Evolutionary conservation across 2,797 vertebrate genomes (phyloP).

Genomic region (Margarornis squamiger): DNA sequence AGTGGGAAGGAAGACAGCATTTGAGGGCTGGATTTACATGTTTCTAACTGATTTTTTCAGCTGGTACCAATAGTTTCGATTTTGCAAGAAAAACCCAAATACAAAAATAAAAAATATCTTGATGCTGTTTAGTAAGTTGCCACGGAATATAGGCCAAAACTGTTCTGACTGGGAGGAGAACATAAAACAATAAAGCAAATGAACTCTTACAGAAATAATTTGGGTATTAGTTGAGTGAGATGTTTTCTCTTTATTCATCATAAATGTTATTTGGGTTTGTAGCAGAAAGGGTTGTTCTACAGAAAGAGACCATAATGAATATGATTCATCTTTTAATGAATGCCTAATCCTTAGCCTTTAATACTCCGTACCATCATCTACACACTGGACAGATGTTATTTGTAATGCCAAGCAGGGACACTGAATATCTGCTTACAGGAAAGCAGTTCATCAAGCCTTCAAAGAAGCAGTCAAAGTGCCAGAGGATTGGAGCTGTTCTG

Average conservation of each 20-base stretch:
- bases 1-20: background rate
- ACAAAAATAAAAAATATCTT: background rate
- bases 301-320: constrained; percentile 15
- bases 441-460: background rate
- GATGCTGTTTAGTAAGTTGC: background rate
- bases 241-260: constrained; percentile 29
- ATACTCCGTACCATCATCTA: background rate
- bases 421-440: background rate
- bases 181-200: constrained; percentile 6
- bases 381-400: background rate
- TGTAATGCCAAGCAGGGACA: constrained; percentile 4
- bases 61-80: background rate
- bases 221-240: background rate
- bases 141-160: background rate
- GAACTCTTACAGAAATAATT: background rate
- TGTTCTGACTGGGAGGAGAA: background rate
- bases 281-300: background rate
- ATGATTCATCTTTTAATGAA: constrained; percentile 53
- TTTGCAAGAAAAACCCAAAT: background rate
- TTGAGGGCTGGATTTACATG: background rate
- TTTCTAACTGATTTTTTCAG: background rate
- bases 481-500: background rate
- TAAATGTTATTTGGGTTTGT: constrained; percentile 23
- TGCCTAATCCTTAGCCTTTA: constrained; percentile 32
- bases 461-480: background rate